Base-by-base conservation (phyloP, 1,140 invertebrate species). In the Drosophila busckii region DNA sequence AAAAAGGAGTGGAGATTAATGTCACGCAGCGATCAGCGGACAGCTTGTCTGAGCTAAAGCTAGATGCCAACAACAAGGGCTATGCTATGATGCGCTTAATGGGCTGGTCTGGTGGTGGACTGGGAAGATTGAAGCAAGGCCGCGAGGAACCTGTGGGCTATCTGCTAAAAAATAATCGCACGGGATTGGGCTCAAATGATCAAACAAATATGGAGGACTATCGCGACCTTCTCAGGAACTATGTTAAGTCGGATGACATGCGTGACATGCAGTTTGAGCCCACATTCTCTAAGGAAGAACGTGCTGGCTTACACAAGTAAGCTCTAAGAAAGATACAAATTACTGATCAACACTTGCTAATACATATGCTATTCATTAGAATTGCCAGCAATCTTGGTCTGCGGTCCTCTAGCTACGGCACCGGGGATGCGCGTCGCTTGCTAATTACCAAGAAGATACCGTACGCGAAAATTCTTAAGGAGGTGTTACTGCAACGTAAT, bases 101-200 rank as follows among this genome's bases (percentile, higher is more conserved):
- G 94, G 94, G 94, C 0, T 95, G 94, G 94, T 88, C 90, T 16
- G 94, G 94, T 16, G 93, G 93, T 20, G 93, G 92, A 0, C 87
- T 95, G 26, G 94, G 94, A 0, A 92, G 92, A 59, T 88, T 90
- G 8, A 89, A 90, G 7, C 90, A 92, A 63, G 94, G 94, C 15
- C 91, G 92, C n/a, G 87, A 89, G 2, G 90, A 93, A 44, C 92
- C 92, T 20, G 89, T 93, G 0, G 88, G 71, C 90, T 87, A 86
- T 23, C 31, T 86, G 7, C 26, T 86, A 0, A 87, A 86, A 41
- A 85, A 28, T 46, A 84, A 84, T 58, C 80, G 85, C 16, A 50
- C 46, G 10, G 86, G 85, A 4, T 41, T 86, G 13, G 86, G 84
- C 0, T 59, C 55, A 0, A 69, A 48, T 20, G 42, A 75, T 10